A percentile compares a stretch with the other conserved stretches of the same genome.
Conservation (phyloP, 2,797 vertebrate species). For the Kryptolebias ocellatus region DNA sequence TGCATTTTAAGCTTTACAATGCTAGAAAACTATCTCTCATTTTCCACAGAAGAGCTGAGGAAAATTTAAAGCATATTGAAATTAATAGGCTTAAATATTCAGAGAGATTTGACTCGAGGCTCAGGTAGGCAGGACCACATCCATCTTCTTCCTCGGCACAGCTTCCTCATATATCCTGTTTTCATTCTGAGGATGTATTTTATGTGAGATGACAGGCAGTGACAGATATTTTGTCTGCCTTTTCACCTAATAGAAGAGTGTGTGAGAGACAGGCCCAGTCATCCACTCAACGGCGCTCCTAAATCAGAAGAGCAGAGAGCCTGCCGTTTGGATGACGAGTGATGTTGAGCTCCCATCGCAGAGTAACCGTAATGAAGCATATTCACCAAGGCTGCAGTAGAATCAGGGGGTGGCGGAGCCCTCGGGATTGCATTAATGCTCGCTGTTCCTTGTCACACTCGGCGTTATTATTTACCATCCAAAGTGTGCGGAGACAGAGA, state of each 20-base stretch:
- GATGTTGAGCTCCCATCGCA: constrained; percentile 52
- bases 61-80: background rate
- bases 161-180: constrained; percentile 35
- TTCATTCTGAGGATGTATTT: constrained; percentile 41
- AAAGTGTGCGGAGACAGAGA: constrained; percentile 19
- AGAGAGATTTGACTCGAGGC: constrained; percentile 17
- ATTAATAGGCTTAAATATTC: constrained; percentile 20
- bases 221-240: constrained; percentile 26
- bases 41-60: background rate
- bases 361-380: constrained; percentile 63
- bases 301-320: constrained; percentile 56
- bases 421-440: constrained; percentile 46
- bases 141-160: constrained; percentile 42
- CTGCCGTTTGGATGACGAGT: constrained; percentile 51
- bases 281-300: constrained; percentile 28
- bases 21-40: background rate
- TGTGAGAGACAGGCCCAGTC: constrained; percentile 17
- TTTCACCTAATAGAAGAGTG: constrained; percentile 13
- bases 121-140: constrained; percentile 28
- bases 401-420: constrained; percentile 42
- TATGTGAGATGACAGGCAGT: constrained; percentile 29
- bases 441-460: constrained; percentile 47
- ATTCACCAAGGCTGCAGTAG: constrained; percentile 38
- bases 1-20: background rate
- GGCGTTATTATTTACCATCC: constrained; percentile 41